Conservation (phyloP, 1,140 invertebrate species). For the Dryas iulia region DNA sequence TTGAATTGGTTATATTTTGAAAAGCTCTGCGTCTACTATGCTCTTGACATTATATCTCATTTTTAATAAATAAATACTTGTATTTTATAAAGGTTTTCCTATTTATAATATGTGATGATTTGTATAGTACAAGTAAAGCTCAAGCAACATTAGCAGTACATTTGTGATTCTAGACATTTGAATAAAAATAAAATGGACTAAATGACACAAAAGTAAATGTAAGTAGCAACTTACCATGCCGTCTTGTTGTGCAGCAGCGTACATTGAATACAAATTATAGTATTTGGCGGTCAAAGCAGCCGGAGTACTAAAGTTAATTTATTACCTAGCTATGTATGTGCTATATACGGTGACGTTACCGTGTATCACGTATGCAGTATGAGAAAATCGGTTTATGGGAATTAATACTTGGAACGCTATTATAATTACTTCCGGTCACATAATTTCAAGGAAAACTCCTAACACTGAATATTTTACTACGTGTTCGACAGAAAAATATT, state of each 20-base stretch:
- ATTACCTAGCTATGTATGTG: slow-evolving; percentile 37
- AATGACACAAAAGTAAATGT: slow-evolving; percentile 52
- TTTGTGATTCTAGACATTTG: slow-evolving; percentile 16
- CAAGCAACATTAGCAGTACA: not conserved
- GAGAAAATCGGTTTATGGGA: slow-evolving; percentile 68
- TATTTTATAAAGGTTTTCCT: too few relatives aligned
- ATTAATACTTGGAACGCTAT: slow-evolving; percentile 62
- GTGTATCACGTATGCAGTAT: slow-evolving; percentile 59
- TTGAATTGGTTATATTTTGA: too few relatives aligned
- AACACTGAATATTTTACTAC: not conserved
- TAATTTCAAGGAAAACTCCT: slow-evolving; percentile 34
- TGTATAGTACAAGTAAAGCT: not conserved
- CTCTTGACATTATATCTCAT: too few relatives aligned
- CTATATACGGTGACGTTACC: slow-evolving; percentile 34
- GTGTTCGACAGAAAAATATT: not conserved
- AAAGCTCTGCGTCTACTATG: too few relatives aligned
- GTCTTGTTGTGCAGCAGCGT: slow-evolving; percentile 39
- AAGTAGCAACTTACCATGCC: slow-evolving; percentile 53
- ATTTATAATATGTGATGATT: too few relatives aligned
- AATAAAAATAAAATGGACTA: slow-evolving; percentile 39
- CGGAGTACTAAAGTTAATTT: slow-evolving; percentile 60
- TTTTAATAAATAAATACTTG: too few relatives aligned
- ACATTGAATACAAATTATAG: slow-evolving; percentile 65
- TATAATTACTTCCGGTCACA: slow-evolving; percentile 72
- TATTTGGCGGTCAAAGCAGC: slow-evolving; percentile 66